Percentiles rank a stretch among this genome's conserved stretches.
Evolutionary conservation across 2,797 vertebrate species (phyloP).

Genomic region (Gallinago stenura): DNA sequence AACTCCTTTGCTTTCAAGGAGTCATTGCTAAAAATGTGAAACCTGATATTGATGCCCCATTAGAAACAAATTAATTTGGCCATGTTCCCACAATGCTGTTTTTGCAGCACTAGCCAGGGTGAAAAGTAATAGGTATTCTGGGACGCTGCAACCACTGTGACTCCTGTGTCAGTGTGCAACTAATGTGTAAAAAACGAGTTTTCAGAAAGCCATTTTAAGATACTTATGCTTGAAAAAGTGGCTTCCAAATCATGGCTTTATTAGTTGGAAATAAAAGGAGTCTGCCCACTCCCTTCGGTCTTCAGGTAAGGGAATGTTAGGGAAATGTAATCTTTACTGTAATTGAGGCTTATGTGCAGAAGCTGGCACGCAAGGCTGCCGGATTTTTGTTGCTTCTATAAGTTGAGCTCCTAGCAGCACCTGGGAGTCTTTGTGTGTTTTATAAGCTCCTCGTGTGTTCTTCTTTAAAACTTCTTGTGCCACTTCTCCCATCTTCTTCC

Average conservation of each 20-base stretch:
- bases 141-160: background rate
- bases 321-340: background rate
- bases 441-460: background rate
- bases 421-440: background rate
- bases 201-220: background rate
- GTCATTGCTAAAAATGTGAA: background rate
- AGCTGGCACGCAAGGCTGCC: background rate
- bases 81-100: background rate
- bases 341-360: background rate
- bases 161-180: background rate
- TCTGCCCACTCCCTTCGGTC: background rate
- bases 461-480: background rate
- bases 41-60: background rate
- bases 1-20: background rate
- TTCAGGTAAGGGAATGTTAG: background rate
- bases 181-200: background rate
- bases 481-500: background rate
- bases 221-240: background rate
- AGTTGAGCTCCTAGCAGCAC: background rate
- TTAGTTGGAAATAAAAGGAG: background rate
- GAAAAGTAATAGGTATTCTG: background rate
- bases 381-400: background rate
- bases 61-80: background rate
- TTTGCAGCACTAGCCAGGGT: background rate
- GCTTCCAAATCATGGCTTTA: background rate